Evolutionary conservation across 2,113 vertebrate species (phyloP).

Genomic region (Epinephelus fuscoguttatus): DNA sequence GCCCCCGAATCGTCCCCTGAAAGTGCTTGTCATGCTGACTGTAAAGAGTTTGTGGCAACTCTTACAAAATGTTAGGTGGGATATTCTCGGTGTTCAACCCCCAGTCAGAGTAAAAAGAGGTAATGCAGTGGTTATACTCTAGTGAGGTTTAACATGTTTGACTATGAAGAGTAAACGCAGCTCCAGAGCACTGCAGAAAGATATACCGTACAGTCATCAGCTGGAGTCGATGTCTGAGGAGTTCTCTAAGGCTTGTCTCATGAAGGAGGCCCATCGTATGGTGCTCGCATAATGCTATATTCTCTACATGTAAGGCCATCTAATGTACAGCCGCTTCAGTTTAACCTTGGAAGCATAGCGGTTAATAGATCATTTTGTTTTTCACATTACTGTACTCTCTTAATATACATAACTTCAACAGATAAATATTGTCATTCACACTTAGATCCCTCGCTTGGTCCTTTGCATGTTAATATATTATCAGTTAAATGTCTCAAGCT

Average conservation of each 20-base stretch:
- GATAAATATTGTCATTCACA: slow-evolving; percentile 70
- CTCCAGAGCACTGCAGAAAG: slow-evolving; percentile 42
- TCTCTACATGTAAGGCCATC: slow-evolving; percentile 21
- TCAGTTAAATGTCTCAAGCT: slow-evolving; percentile 50
- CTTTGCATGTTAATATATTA: slow-evolving; percentile 70
- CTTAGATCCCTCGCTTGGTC: slow-evolving; percentile 78
- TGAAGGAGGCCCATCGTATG: slow-evolving; percentile 27
- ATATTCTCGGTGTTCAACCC: slow-evolving; percentile 6
- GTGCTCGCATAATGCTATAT: background rate
- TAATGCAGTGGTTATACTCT: slow-evolving; percentile 50
- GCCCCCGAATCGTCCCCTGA: slow-evolving; percentile 32
- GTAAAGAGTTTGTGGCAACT: slow-evolving; percentile 17
- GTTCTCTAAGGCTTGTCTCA: slow-evolving; percentile 44
- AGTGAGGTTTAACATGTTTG: slow-evolving; percentile 48
- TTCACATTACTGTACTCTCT: slow-evolving; percentile 66
- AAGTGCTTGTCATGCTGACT: slow-evolving; percentile 65
- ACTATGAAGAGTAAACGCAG: slow-evolving; percentile 12
- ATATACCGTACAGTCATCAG: slow-evolving; percentile 5
- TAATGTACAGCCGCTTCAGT: slow-evolving; percentile 44
- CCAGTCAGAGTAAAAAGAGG: slow-evolving; percentile 29
- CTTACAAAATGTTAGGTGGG: slow-evolving; percentile 5
- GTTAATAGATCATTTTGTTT: slow-evolving; percentile 42
- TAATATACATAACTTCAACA: slow-evolving; percentile 65
- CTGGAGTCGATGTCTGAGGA: slow-evolving; percentile 1
- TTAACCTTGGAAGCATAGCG: slow-evolving; percentile 38